phyloP scores from a whole-genome alignment of 2,888 invertebrate species.

The Beris morrisii region DNA sequence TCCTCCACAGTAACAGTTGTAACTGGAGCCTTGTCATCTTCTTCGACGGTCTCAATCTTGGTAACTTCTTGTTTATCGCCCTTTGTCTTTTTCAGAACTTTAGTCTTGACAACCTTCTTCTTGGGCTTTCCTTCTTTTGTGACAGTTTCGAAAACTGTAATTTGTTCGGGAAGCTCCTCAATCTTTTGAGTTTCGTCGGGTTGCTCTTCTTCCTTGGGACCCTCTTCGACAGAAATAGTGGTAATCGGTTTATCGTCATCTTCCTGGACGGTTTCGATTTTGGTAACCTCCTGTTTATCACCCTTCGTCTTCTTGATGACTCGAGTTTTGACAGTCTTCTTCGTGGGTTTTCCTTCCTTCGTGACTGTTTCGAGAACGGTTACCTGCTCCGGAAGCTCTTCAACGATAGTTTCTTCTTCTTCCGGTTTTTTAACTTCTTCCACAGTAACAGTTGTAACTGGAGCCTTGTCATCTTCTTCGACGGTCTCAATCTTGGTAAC shows the following conservation, averaged over 20 bases:
- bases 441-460: slow-evolving; percentile 40
- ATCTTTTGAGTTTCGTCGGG: slow-evolving; percentile 38
- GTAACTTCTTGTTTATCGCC: slow-evolving; percentile 47
- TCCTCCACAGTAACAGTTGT: slow-evolving; percentile 47
- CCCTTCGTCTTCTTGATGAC: slow-evolving; percentile 51
- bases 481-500: slow-evolving; percentile 52
- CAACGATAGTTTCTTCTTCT: slow-evolving; percentile 28
- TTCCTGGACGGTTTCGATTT: slow-evolving; percentile 52
- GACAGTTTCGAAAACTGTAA: slow-evolving; percentile 41
- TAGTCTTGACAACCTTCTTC: slow-evolving; percentile 48
- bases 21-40: slow-evolving; percentile 48
- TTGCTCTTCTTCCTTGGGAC: slow-evolving; percentile 21
- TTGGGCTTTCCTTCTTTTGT: slow-evolving; percentile 43
- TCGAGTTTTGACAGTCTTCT: slow-evolving; percentile 49
- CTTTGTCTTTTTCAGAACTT: slow-evolving; percentile 47
- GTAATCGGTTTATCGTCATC: slow-evolving; percentile 52
- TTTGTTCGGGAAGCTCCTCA: slow-evolving; percentile 38
- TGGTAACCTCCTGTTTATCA: slow-evolving; percentile 52
- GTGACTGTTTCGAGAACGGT: slow-evolving; percentile 46
- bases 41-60: slow-evolving; percentile 52
- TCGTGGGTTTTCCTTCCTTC: slow-evolving; percentile 43
- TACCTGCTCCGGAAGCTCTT: slow-evolving; percentile 42
- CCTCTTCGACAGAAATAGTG: slow-evolving; percentile 44
- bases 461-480: slow-evolving; percentile 49
- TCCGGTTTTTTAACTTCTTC: slow-evolving; percentile 40